Percentiles rank a stretch among this genome's conserved stretches.
Evolutionary conservation across 2,113 vertebrate species (phyloP).

Genomic region (Pavo muticus): DNA sequence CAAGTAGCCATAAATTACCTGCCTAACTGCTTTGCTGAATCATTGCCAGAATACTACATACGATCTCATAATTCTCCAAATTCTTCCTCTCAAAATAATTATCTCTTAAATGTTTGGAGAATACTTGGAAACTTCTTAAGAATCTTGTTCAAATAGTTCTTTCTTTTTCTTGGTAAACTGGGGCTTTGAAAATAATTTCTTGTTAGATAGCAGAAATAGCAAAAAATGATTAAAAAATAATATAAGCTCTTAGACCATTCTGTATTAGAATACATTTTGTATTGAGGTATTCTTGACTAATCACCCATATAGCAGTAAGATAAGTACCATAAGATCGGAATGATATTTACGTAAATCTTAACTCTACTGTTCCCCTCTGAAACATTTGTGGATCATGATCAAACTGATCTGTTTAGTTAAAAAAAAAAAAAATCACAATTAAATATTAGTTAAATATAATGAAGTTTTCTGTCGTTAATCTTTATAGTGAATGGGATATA

Average conservation of each 20-base stretch:
- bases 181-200: background rate
- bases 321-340: background rate
- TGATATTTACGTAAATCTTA: background rate
- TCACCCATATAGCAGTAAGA: background rate
- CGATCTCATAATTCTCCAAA: background rate
- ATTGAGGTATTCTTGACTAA: background rate
- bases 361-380: background rate
- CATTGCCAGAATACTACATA: background rate
- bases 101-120: background rate
- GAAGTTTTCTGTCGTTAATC: background rate
- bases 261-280: background rate
- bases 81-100: background rate
- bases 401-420: background rate
- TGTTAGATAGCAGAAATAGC: background rate
- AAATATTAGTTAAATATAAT: background rate
- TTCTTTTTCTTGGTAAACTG: background rate
- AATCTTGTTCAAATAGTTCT: background rate
- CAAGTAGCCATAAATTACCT: background rate
- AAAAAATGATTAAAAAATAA: background rate
- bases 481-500: background rate
- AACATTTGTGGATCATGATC: background rate
- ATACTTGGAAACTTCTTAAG: background rate
- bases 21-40: background rate
- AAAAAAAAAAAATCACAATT: background rate
- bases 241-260: background rate